These are phyloP conservation scores for Solenodon paradoxus DNA, from an alignment of 2,113 vertebrate species.

Conservation along the genomic window DNA sequence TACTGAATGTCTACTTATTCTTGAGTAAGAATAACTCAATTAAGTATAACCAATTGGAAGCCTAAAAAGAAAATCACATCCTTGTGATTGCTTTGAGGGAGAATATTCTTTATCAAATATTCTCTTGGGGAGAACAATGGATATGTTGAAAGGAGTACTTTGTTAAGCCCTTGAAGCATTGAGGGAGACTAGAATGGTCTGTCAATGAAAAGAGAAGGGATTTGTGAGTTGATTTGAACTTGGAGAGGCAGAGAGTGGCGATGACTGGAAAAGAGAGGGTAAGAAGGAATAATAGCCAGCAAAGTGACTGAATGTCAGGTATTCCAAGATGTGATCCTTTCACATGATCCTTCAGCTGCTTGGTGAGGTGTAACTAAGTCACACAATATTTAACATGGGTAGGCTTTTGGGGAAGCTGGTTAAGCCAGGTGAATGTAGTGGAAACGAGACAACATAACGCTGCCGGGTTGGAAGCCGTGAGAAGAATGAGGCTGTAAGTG, in stretches of 20 bases:
- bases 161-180: background rate
- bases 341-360: background rate
- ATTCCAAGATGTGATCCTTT: background rate
- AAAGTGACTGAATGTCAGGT: background rate
- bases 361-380: background rate
- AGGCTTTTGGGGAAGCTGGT: background rate
- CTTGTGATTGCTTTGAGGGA: background rate
- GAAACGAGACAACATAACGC: background rate
- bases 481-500: background rate
- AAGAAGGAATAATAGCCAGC: background rate
- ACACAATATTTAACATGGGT: background rate
- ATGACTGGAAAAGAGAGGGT: background rate
- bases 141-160: conserved; percentile 10
- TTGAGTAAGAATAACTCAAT: background rate
- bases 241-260: background rate
- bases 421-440: background rate
- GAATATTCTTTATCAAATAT: background rate
- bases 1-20: background rate
- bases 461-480: background rate
- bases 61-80: background rate
- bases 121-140: background rate
- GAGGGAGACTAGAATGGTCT: background rate
- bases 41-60: background rate
- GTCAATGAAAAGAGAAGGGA: background rate
- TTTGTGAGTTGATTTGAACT: background rate